phyloP scores from a whole-genome alignment of 2,888 invertebrate species.

The Boloria euphrosyne region DNA sequence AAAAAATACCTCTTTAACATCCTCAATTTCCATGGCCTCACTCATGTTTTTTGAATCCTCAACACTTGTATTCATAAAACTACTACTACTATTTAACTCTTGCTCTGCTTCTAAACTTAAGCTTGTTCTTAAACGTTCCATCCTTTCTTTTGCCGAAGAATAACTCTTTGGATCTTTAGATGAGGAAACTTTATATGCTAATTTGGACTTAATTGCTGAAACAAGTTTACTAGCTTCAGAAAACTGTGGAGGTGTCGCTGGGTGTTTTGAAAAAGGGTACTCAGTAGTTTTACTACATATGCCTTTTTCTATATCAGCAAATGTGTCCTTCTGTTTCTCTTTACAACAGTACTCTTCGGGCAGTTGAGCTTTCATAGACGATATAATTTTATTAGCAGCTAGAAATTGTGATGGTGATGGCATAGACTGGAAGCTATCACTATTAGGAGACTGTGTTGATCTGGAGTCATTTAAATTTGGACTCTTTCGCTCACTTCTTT shows the following conservation, averaged over 20 bases:
- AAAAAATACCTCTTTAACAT: slow-evolving; percentile 59
- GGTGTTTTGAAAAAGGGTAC: slow-evolving; percentile 71
- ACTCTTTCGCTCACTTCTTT: slow-evolving; percentile 51
- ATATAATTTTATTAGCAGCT: slow-evolving; percentile 74
- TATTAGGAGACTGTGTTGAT: slow-evolving; percentile 61
- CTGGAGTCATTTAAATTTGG: slow-evolving; percentile 57
- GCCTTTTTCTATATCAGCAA: slow-evolving; percentile 73
- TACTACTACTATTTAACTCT: slow-evolving; percentile 27
- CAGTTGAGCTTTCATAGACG: slow-evolving; percentile 74
- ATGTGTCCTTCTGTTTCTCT: slow-evolving; percentile 66
- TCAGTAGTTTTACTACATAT: slow-evolving; percentile 71
- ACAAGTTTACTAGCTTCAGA: slow-evolving; percentile 73
- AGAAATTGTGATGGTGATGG: slow-evolving; percentile 74
- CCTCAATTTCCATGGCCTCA: slow-evolving; percentile 69
- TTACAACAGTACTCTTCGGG: slow-evolving; percentile 66
- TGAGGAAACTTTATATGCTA: slow-evolving; percentile 57
- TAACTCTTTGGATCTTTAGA: slow-evolving; percentile 53
- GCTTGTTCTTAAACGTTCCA: slow-evolving; percentile 56
- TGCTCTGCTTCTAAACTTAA: slow-evolving; percentile 52
- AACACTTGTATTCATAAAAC: slow-evolving; percentile 32
- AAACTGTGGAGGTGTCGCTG: slow-evolving; percentile 74
- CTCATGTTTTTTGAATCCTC: slow-evolving; percentile 36
- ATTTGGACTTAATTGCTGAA: slow-evolving; percentile 72
- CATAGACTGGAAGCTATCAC: slow-evolving; percentile 63
- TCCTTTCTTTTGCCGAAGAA: slow-evolving; percentile 58